Conservation (phyloP, 2,888 invertebrate species). For the Drosophila prostipennis region DNA sequence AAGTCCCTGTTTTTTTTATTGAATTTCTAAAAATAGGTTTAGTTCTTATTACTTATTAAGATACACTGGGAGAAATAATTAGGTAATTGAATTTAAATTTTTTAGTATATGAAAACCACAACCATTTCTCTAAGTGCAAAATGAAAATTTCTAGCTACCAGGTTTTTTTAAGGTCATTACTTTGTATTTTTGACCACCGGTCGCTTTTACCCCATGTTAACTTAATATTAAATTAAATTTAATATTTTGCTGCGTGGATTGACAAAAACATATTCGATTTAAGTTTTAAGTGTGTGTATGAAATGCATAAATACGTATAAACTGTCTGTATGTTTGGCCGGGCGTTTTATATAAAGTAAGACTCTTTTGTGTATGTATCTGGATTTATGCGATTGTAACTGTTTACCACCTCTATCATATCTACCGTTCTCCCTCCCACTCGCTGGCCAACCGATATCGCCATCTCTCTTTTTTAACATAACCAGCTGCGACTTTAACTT, state of each 20-base stretch:
- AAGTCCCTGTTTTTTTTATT: too few relatives aligned
- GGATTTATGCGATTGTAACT: constrained; percentile 47
- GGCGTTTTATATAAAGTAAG: constrained; percentile 6
- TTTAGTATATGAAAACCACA: too few relatives aligned
- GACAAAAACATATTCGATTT: not conserved
- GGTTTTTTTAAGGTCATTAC: too few relatives aligned
- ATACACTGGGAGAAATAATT: too few relatives aligned
- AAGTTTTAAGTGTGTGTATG: constrained; percentile 6
- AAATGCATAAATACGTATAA: constrained; percentile 28
- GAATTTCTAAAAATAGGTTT: too few relatives aligned
- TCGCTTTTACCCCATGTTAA: too few relatives aligned
- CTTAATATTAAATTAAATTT: too few relatives aligned
- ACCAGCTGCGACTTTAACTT: constrained; percentile 74
- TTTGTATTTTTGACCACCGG: too few relatives aligned
- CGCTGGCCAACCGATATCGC: constrained; percentile 17
- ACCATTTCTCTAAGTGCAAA: too few relatives aligned
- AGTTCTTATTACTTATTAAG: too few relatives aligned
- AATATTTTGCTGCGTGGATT: not conserved
- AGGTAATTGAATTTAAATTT: too few relatives aligned
- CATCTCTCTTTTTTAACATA: constrained; percentile 58
- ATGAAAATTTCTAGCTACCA: too few relatives aligned
- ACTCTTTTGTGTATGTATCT: constrained; percentile 20
- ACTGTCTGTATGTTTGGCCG: constrained; percentile 6
- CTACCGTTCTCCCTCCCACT: constrained; percentile 22
- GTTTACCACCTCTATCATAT: constrained; percentile 42